Conservation (phyloP, 2,797 vertebrate genomes). For the Passerculus sandwichensis region DNA sequence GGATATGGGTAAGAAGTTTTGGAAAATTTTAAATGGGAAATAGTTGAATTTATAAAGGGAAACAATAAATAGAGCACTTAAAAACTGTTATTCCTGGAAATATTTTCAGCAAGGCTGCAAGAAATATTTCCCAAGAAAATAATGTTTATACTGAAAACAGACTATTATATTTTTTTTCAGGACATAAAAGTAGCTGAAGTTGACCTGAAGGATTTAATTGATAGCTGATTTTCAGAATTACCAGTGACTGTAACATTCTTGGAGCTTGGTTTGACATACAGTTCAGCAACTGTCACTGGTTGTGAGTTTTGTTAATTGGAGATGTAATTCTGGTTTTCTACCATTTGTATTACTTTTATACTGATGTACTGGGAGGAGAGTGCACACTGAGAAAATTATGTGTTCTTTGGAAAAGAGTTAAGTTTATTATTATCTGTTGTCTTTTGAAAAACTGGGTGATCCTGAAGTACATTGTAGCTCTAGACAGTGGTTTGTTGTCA, state of each 20-base stretch:
- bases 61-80: constrained; percentile 59
- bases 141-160: constrained; percentile 40
- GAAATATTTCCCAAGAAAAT: constrained; percentile 55
- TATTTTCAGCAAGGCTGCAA: constrained; percentile 41
- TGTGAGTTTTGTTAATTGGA: background rate
- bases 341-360: background rate
- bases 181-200: background rate
- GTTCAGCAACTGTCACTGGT: background rate
- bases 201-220: constrained; percentile 1
- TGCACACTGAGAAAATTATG: background rate
- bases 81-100: constrained; percentile 31
- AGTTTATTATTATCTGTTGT: background rate
- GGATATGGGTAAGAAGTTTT: constrained; percentile 37
- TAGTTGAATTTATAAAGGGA: constrained; percentile 55
- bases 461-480: background rate
- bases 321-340: background rate
- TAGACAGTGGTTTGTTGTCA: background rate
- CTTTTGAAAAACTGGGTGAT: background rate
- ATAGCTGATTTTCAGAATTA: background rate
- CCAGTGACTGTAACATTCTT: background rate
- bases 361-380: background rate
- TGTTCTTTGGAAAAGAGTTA: background rate
- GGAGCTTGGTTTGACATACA: background rate
- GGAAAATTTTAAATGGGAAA: constrained; percentile 61
- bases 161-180: background rate